These are phyloP conservation scores for Thera britannica DNA, from an alignment of 2,888 invertebrate genomes.

Conservation along the genomic window DNA sequence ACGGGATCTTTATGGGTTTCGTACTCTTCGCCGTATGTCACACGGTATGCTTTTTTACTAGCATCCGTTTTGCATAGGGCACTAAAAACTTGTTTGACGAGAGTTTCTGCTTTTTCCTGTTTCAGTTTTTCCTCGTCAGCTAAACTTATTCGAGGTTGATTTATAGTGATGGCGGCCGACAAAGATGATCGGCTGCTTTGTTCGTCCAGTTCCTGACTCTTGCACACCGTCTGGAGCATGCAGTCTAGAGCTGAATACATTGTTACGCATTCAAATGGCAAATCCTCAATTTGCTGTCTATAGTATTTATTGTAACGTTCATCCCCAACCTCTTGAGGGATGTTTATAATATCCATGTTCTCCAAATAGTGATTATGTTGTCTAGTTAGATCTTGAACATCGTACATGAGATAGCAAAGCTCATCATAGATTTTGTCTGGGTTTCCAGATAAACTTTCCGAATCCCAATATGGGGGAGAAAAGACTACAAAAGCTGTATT, in stretches of 20 bases:
- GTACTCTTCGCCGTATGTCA: constrained; percentile 71
- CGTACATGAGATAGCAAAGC: constrained; percentile 79
- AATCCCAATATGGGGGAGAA: constrained; percentile 69
- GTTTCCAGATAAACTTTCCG: constrained; percentile 59
- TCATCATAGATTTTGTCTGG: constrained; percentile 79
- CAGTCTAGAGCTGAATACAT: constrained; percentile 68
- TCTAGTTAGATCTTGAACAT: constrained; percentile 79
- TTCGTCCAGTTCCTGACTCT: constrained; percentile 43
- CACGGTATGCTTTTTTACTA: constrained; percentile 62
- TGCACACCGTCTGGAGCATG: constrained; percentile 62
- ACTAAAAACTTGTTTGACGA: constrained; percentile 65
- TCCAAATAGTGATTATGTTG: constrained; percentile 77
- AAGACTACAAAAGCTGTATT: constrained; percentile 75
- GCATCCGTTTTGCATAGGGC: constrained; percentile 61
- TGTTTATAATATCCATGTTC: constrained; percentile 70
- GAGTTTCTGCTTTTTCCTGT: constrained; percentile 55
- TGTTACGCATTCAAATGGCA: constrained; percentile 70
- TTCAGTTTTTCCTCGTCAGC: constrained; percentile 55
- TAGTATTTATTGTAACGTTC: constrained; percentile 50
- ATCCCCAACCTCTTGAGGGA: constrained; percentile 55
- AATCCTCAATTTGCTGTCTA: constrained; percentile 51
- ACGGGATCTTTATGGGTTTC: constrained; percentile 67
- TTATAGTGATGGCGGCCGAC: constrained; percentile 50
- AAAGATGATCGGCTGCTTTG: constrained; percentile 52
- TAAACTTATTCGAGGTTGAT: constrained; percentile 37